phyloP scores from a whole-genome alignment of 2,797 vertebrate species.

The Dromococcyx pavoninus region DNA sequence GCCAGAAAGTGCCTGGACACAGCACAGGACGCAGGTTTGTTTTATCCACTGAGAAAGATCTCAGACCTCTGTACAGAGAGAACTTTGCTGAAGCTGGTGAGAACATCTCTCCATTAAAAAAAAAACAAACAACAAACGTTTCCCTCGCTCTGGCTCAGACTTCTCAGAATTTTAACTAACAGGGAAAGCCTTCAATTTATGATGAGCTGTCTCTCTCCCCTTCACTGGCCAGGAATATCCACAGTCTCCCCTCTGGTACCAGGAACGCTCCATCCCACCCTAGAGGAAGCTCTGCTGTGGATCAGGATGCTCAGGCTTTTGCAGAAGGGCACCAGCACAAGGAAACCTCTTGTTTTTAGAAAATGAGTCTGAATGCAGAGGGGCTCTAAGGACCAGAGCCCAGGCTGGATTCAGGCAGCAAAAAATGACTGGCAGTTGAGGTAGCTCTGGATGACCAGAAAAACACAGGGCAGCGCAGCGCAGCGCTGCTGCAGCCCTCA shows the following conservation, averaged over 20 bases:
- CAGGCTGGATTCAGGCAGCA: not conserved
- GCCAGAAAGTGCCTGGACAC: not conserved
- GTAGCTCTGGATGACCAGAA: not conserved
- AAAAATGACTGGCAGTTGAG: not conserved
- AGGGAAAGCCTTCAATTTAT: not conserved
- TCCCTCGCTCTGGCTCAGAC: not conserved
- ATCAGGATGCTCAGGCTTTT: not conserved
- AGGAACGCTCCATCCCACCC: not conserved
- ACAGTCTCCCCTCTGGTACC: not conserved
- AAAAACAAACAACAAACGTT: no score
- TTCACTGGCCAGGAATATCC: not conserved
- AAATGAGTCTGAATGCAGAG: not conserved
- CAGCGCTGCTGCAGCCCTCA: not conserved
- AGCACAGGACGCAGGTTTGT: not conserved
- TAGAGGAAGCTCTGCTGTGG: not conserved
- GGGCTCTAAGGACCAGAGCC: not conserved
- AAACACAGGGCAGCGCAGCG: fast-evolving
- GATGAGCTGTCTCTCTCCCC: not conserved
- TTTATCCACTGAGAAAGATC: not conserved
- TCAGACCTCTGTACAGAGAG: not conserved
- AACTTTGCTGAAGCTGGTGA: not conserved
- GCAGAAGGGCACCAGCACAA: not conserved
- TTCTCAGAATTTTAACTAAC: not conserved
- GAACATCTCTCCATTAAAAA: not conserved
- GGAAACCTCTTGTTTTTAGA: not conserved